These are phyloP conservation scores for Lucifuga dentata DNA, from an alignment of 2,113 vertebrate species.

Conservation along the genomic window DNA sequence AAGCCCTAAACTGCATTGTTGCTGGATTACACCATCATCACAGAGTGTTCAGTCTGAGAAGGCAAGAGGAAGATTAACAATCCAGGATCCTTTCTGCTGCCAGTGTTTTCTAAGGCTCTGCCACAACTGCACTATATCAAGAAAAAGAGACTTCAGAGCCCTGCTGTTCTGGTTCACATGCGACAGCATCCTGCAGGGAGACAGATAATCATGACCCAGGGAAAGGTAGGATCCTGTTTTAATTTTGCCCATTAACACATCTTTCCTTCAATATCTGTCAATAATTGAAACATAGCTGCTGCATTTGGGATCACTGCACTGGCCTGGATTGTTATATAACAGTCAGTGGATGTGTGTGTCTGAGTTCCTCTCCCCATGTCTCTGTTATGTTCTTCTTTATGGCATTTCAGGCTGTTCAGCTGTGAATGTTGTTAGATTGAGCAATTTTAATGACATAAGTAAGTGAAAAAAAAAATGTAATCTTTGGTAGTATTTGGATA, in stretches of 20 bases:
- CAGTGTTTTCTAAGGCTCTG: neutral
- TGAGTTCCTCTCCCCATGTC: neutral
- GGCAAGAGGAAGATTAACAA: constrained; percentile 7
- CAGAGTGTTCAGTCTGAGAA: constrained; percentile 42
- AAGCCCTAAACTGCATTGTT: constrained; percentile 48
- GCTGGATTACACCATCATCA: constrained; percentile 65
- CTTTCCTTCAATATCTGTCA: neutral
- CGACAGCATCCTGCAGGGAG: constrained; percentile 6
- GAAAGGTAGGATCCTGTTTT: constrained; percentile 85
- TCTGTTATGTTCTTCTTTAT: neutral
- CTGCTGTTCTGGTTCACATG: constrained; percentile 14
- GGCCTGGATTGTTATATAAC: constrained; percentile 24
- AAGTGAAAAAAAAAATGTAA: no score
- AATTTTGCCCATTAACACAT: neutral
- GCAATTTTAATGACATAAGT: neutral
- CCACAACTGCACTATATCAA: neutral
- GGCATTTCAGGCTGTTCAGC: neutral
- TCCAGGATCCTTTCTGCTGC: constrained; percentile 9
- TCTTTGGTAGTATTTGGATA: no score
- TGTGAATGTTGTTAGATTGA: no score
- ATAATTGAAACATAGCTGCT: neutral
- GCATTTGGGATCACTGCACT: neutral
- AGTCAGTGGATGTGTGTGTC: neutral
- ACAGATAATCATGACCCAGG: constrained; percentile 88
- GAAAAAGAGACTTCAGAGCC: constrained; percentile 17